Base-by-base conservation (phyloP, 92 coral and sea anemone species). In the Micromussa lordhowensis region DNA sequence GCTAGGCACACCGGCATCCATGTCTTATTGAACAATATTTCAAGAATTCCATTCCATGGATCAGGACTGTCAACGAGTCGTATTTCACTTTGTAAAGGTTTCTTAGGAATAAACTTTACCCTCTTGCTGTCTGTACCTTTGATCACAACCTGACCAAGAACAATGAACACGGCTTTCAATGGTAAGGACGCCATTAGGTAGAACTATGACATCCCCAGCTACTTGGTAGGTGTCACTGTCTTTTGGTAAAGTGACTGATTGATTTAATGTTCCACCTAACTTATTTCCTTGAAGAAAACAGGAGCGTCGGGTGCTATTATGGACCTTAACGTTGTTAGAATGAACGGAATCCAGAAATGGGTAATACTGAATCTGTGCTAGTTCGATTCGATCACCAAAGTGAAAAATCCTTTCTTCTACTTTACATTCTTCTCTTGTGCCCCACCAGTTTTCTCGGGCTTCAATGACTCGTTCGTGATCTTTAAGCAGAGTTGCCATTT, bases 371-470 rank as follows among this genome's bases (percentile, higher is more conserved):
- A 93, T 38, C 24, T 5, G 55, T 40, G 91, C 66, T 19, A 93
- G 74, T 51, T 82, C 81, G 8, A 76, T 55, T 5, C 90, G 86
- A 53, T 53, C 58, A 36, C 79, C 80, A 18, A 82, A 90, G 82
- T 81, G 93, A 32, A 82, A 83, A 87, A 93, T 90, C 72, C 84
- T 80, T 14, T 34, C 68, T 35, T 76, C 58, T 17, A 93, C 58
- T 34, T 44, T n/a, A 29, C 90, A 85, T 64, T 78, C 91, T 17
- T 90, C 84, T 12, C 40, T 71, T 16, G 91, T 30, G 9, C 95
- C 95, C 95, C 95, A 93, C 95, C 95, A 93, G 80, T 93, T 93
- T 69, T 40, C 69, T 53, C 69, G 77, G 1, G 90, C 95, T 30
- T 86, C 68, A 61, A 85, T 16, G 22, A 55, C 63, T 24, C 58